A percentile compares a stretch with the other conserved stretches of the same genome.
phyloP scores from a whole-genome alignment of 2,113 vertebrate genomes.

The Eulacestoma nigropectus region DNA sequence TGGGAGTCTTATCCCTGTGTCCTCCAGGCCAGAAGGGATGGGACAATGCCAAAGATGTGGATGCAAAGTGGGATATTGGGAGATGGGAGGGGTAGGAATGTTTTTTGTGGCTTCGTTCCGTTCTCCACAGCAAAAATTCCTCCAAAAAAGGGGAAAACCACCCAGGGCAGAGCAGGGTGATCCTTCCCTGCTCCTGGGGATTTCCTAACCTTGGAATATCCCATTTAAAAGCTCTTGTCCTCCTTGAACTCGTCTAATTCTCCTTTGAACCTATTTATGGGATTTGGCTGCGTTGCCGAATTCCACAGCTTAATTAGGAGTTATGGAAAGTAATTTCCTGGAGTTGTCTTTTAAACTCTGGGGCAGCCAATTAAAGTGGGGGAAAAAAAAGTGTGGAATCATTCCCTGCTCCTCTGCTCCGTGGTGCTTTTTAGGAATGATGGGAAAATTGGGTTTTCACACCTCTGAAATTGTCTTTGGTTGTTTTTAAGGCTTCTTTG shows the following conservation, averaged over 20 bases:
- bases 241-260: neutral
- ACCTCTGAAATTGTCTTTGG: neutral
- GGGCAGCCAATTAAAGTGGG: neutral
- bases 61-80: rapidly evolving
- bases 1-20: neutral
- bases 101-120: rapidly evolving
- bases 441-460: neutral
- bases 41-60: neutral
- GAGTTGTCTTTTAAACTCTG: neutral
- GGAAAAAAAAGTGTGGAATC: neutral
- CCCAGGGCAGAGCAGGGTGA: neutral
- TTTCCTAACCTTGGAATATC: neutral
- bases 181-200: neutral
- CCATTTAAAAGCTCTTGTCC: neutral
- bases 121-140: rapidly evolving
- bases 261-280: neutral
- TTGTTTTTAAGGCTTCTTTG: neutral
- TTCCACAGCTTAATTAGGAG: neutral
- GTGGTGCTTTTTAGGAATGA: neutral
- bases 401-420: neutral
- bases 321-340: neutral
- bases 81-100: neutral
- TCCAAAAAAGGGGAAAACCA: rapidly evolving
- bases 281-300: neutral
- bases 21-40: neutral